Conservation (phyloP, 2,797 vertebrate species). For the Fundulus diaphanus region DNA sequence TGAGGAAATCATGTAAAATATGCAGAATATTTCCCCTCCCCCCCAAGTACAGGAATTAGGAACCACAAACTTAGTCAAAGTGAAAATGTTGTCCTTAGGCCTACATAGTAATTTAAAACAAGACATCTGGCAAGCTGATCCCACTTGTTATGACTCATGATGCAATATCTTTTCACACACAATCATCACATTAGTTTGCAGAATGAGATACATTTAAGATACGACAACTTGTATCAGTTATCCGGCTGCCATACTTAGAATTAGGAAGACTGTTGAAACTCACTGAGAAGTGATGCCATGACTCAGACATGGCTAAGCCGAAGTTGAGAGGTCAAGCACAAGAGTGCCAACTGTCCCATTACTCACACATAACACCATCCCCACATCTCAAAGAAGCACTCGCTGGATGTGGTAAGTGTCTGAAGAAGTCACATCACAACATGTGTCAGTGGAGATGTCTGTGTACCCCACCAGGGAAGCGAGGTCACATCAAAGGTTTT, state of each 20-base stretch:
- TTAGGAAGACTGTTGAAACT: background rate
- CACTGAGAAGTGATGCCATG: conserved; percentile 3
- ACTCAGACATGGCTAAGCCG: conserved; percentile 31
- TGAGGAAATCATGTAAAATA: too few relatives aligned
- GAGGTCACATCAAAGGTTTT: background rate
- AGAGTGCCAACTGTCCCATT: conserved; percentile 59
- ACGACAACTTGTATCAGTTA: background rate
- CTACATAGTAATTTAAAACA: background rate
- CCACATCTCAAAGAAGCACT: conserved; percentile 51
- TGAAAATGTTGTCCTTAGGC: conserved; percentile 1
- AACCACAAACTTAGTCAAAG: background rate
- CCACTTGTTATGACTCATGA: background rate
- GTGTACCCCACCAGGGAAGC: conserved; percentile 7
- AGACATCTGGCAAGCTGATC: background rate
- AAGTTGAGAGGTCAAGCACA: conserved; percentile 68
- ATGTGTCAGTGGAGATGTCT: conserved; percentile 48
- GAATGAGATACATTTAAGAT: background rate
- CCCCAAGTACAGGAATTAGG: background rate
- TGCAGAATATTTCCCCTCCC: too few relatives aligned
- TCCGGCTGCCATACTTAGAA: background rate
- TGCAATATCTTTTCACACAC: background rate
- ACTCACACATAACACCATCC: conserved; percentile 36
- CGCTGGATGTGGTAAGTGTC: conserved; percentile 58
- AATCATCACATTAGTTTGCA: background rate
- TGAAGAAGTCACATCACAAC: conserved; percentile 35